Evolutionary conservation across 2,888 invertebrate species (phyloP).

Genomic region (Acleris sparsana): DNA sequence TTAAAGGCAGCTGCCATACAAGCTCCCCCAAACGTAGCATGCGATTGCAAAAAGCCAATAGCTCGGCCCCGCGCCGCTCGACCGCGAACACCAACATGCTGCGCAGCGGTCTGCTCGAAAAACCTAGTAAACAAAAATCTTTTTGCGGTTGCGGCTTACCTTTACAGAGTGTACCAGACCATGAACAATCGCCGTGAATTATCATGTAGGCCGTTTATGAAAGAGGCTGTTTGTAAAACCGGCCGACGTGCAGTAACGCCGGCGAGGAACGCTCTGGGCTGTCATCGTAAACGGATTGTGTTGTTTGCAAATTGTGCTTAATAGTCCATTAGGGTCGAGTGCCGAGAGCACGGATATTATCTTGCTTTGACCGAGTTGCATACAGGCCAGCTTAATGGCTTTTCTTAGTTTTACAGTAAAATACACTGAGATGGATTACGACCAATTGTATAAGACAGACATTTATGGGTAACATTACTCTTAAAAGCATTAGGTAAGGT

Average conservation of each 20-base stretch:
- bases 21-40: conserved; percentile 70
- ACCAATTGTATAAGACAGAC: too few species aligned
- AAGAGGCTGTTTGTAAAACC: conserved; percentile 74
- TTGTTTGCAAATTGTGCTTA: conserved; percentile 67
- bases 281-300: conserved; percentile 66
- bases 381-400: not conserved
- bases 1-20: conserved; percentile 70
- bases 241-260: conserved; percentile 67
- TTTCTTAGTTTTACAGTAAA: not conserved
- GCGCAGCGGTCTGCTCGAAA: conserved; percentile 67
- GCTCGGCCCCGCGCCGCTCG: conserved; percentile 53
- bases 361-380: conserved; percentile 43
- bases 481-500: too few species aligned
- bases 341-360: conserved; percentile 47
- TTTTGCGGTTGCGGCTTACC: conserved; percentile 79
- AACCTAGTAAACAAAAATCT: conserved; percentile 74
- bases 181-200: conserved; percentile 79
- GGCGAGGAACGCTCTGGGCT: conserved; percentile 53
- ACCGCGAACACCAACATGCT: conserved; percentile 58
- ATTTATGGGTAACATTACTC: too few species aligned
- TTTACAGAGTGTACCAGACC: conserved; percentile 77
- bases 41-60: conserved; percentile 67
- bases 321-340: conserved; percentile 47
- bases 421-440: not conserved
- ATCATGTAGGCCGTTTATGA: conserved; percentile 77